These are phyloP conservation scores for Ciconia nigra DNA, from an alignment of 2,797 vertebrate genomes.

Conservation along the genomic window DNA sequence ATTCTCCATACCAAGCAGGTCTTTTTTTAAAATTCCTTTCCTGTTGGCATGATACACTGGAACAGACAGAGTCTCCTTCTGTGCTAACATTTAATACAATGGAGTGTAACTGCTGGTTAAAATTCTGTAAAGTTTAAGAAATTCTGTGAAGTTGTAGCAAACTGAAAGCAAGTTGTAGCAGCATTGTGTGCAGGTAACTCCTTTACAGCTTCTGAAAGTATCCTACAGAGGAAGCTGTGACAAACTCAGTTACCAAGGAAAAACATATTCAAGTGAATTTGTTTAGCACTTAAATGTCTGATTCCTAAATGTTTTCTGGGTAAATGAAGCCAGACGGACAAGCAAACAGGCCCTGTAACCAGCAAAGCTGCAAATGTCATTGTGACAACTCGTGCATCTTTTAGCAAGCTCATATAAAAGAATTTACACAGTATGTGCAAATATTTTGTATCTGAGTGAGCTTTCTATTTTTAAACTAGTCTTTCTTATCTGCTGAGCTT, in stretches of 20 bases:
- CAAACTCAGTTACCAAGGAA: not conserved
- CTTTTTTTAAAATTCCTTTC: not conserved
- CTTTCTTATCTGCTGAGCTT: not conserved
- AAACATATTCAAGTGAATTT: not conserved
- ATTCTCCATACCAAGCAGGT: not conserved
- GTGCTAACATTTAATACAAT: not conserved
- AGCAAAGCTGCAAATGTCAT: not conserved
- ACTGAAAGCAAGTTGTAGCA: not conserved
- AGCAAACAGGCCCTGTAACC: not conserved
- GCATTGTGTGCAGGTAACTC: not conserved
- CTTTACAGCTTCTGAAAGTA: not conserved
- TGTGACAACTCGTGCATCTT: not conserved
- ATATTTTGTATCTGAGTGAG: not conserved
- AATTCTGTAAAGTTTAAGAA: not conserved
- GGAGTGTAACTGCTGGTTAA: not conserved
- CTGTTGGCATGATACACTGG: not conserved
- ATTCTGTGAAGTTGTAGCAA: not conserved
- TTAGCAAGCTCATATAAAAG: not conserved
- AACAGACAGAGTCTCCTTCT: not conserved
- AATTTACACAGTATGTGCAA: not conserved
- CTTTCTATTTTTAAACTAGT: not conserved
- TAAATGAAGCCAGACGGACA: not conserved
- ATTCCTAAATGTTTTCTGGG: not conserved
- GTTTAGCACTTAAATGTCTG: not conserved
- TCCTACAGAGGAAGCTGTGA: not conserved